These are phyloP conservation scores for Embiotoca jacksoni DNA, from an alignment of 2,113 vertebrate species.

Conservation along the genomic window DNA sequence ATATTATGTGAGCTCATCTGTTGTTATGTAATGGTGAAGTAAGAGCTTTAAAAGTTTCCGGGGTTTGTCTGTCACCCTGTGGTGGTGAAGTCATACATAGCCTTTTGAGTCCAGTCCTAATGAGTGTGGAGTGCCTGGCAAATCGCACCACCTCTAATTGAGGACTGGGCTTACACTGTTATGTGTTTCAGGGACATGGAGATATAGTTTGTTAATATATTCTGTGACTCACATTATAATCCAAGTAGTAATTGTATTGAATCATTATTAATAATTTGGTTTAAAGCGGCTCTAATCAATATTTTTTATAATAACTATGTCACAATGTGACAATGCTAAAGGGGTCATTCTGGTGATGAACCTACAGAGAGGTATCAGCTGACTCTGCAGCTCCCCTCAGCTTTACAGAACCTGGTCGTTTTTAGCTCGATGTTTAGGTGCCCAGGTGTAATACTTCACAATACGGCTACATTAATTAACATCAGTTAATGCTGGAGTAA, in stretches of 20 bases:
- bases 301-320: neutral
- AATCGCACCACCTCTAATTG: neutral
- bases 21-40: slow-evolving; percentile 45
- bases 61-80: slow-evolving; percentile 7
- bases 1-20: slow-evolving; percentile 38
- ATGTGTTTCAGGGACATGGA: neutral
- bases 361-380: too few relatives aligned
- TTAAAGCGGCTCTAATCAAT: neutral
- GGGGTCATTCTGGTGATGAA: too few relatives aligned
- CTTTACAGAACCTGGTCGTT: too few relatives aligned
- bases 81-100: slow-evolving; percentile 25
- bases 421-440: too few relatives aligned
- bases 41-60: slow-evolving; percentile 25
- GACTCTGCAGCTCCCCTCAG: too few relatives aligned
- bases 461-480: too few relatives aligned
- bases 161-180: neutral
- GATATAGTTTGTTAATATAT: neutral
- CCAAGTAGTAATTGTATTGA: too few relatives aligned
- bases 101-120: neutral
- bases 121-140: neutral
- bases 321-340: too few relatives aligned
- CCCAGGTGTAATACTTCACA: too few relatives aligned
- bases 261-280: neutral
- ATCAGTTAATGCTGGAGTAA: too few relatives aligned
- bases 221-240: neutral